Base-by-base conservation (phyloP, 2,888 invertebrate genomes). In the Aspidiotus destructor region DNA sequence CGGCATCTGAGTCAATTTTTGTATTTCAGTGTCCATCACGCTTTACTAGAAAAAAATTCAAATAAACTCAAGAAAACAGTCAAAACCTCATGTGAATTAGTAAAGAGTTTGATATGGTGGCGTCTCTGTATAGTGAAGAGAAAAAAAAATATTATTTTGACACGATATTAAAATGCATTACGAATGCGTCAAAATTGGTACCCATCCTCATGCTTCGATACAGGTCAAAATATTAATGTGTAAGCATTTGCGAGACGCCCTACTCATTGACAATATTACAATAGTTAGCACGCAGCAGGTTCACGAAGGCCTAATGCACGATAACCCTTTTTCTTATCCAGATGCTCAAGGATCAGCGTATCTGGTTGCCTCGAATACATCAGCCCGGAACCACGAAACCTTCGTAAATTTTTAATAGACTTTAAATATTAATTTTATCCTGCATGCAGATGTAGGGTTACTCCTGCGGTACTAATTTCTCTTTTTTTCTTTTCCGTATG, bases 351-450 rank as follows among this genome's bases (percentile, higher is more conserved):
- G 41, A 42, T 64, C 42, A 44, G 42, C 55, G 28, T 28, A 28
- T 41, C 57, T 55, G 15, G 17, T 64, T 41, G 55, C 64, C 64
- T 55, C 57, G 42, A 64, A 57, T 55, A 55, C 44, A 64, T 64
- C 64, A 64, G 64, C 41, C 55, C 64, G 57, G 64, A 64, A 64
- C 64, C 62, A 64, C 41, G 53, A 64, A 41, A 57, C 64, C 42
- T 64, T 64, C 57, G 64, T 64, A 57, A 64, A 55, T 64, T 55
- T 28, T 55, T 64, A 64, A 64, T 64, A 64, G 64, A 57, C 64
- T 64, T 55, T 57, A 41, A 57, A 64, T 64, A 55, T 64, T 52
- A 62, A 64, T 64, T 64, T 57, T 57, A 44, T n/a, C 8, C 52
- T 53, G 17, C 41, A 54, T 42, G 44, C 64, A 64, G 64, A 64